Conservation (phyloP, 2,888 invertebrate species). For the Smittia sp. region DNA sequence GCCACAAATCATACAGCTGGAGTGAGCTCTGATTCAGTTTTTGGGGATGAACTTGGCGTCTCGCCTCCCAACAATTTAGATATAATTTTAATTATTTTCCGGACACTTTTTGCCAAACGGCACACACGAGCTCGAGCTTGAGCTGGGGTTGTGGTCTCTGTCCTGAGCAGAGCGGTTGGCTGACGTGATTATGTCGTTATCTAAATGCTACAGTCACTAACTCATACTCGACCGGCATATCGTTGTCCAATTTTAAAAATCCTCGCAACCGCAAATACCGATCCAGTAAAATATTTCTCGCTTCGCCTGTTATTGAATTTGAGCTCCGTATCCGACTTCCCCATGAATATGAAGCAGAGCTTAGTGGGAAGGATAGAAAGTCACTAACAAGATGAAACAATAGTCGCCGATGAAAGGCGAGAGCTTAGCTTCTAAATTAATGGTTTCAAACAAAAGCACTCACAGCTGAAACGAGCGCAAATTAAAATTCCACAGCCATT, state of each 20-base stretch:
- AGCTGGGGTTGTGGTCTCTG: not conserved
- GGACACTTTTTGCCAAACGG: not conserved
- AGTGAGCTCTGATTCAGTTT: not conserved
- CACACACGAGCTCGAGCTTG: not conserved
- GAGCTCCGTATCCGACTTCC: not conserved
- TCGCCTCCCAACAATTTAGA: not conserved
- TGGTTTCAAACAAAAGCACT: not conserved
- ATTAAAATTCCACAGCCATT: slow-evolving; percentile 11
- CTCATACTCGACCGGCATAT: not conserved
- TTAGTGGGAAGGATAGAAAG: not conserved
- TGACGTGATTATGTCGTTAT: slow-evolving; percentile 12
- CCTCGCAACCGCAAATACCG: not conserved
- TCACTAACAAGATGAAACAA: not conserved
- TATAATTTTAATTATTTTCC: slow-evolving; percentile 13
- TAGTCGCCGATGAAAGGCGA: not conserved
- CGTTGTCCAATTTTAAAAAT: not conserved
- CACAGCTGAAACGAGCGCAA: not conserved
- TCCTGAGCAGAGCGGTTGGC: not conserved
- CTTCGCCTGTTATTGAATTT: not conserved
- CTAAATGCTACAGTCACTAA: not conserved
- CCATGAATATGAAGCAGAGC: not conserved
- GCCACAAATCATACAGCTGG: slow-evolving; percentile 23
- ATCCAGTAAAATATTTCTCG: slow-evolving; percentile 12
- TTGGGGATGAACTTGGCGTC: not conserved
- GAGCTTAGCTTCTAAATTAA: slow-evolving; percentile 18